Evolutionary conservation across 2,888 invertebrate genomes (phyloP), one percentile per base, ranked within the genome.

Genomic region (Drosophila borealis): DNA sequence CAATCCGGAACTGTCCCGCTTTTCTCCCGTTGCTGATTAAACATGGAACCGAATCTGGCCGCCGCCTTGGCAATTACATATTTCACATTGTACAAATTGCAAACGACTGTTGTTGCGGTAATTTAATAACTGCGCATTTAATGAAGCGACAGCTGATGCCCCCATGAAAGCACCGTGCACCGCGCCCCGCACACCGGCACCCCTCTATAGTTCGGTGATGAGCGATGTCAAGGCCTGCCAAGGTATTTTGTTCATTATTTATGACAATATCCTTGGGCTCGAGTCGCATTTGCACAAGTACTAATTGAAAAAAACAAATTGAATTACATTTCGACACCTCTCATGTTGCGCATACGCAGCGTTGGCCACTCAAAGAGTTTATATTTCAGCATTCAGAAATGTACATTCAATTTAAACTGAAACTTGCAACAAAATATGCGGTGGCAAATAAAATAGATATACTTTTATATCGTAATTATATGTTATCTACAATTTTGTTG

Each of bases 121-220:
- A 85, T 84, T 85, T 86, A 87, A 85, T 85, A 85, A 85, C 85
- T 85, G 81, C 82, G 61, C 82, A 80, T 81, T 85, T 87, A 85
- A 86, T 87, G 87, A 84, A 85, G 84, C 84, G 80, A 83, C 85
- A 85, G 82, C 86, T 85, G 85, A 86, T 84, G 79, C 70, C 54
- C 42, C 59, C 29, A 41, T 48, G 50, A 55, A 29, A 29, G 4
- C 21, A 21, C 21, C 21, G 21, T 21, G 29, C 29, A 21, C 0
- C 4, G 21, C 4, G 3, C 21, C 8, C 50, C 60, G 13, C 54
- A 19, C 5, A 21, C 36, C 13, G 25, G 14, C 8, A 25, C 25
- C 29, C 44, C 2, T 29, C 29, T 6, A 13, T 53, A 13, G 41
- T 29, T 41, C 25, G 21, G 39, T 21, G 64, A 34, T 33, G 49